These are phyloP conservation scores for Gobiocypris rarus DNA, from an alignment of 2,113 vertebrate species.

Conservation along the genomic window DNA sequence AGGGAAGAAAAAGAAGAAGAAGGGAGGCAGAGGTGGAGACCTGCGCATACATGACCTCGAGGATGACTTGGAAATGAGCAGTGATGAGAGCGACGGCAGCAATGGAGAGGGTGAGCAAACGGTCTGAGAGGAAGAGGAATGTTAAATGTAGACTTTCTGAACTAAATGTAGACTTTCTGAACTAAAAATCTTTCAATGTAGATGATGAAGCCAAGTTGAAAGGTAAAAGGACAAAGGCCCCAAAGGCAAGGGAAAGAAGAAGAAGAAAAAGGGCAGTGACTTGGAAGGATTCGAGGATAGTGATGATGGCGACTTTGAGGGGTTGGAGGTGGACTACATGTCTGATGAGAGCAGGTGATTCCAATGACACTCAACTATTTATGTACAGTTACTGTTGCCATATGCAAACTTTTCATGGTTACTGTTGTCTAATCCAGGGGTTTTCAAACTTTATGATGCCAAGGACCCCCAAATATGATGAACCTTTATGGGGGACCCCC, in stretches of 20 bases:
- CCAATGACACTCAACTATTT: neutral
- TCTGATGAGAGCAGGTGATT: conserved; percentile 88
- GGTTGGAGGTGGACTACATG: conserved; percentile 93
- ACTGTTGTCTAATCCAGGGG: too few species aligned
- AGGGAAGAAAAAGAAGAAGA: conserved; percentile 78
- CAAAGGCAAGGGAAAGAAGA: conserved; percentile 80
- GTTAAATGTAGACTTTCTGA: neutral
- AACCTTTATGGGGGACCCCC: too few species aligned
- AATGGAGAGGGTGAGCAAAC: conserved; percentile 78
- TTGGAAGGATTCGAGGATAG: conserved; percentile 86
- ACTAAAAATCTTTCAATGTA: conserved; percentile 46
- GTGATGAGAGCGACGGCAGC: conserved; percentile 84
- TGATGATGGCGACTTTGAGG: conserved; percentile 90
- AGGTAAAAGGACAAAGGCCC: conserved; percentile 66
- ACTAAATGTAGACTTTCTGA: neutral
- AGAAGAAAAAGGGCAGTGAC: conserved; percentile 78
- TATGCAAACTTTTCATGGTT: neutral
- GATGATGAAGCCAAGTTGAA: conserved; percentile 75
- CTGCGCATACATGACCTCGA: conserved; percentile 90
- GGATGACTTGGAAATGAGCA: conserved; percentile 89
- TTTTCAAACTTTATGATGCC: too few species aligned
- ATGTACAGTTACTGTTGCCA: neutral
- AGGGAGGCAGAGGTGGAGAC: conserved; percentile 69
- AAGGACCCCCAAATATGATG: too few species aligned
- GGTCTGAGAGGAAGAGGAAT: neutral